phyloP scores from a whole-genome alignment of 1,140 invertebrate species.

The Reticulitermes speratus region DNA sequence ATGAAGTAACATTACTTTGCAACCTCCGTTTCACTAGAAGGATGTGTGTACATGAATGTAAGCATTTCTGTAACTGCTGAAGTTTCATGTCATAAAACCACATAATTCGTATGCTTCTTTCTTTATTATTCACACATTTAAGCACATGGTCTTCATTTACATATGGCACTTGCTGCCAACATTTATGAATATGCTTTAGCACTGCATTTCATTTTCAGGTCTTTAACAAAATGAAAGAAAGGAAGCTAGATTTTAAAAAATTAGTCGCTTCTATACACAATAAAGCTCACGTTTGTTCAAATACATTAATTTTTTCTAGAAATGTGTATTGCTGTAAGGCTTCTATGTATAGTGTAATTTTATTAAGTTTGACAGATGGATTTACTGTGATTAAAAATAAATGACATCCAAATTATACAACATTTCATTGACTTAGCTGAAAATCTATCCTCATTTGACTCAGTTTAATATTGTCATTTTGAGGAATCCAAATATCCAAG shows the following conservation, averaged over 20 bases:
- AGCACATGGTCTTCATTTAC: not conserved
- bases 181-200: not conserved
- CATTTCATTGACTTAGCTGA: too few relatives aligned
- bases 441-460: too few relatives aligned
- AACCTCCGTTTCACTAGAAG: not conserved
- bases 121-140: not conserved
- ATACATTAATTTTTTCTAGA: not conserved
- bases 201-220: not conserved
- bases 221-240: not conserved
- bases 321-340: not conserved
- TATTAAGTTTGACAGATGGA: not conserved
- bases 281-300: not conserved
- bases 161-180: not conserved
- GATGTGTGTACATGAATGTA: not conserved
- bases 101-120: not conserved
- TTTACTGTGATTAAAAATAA: not conserved
- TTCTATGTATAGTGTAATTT: not conserved
- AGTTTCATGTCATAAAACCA: not conserved
- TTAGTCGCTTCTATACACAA: not conserved
- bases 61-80: not conserved
- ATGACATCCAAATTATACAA: not conserved
- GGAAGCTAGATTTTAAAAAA: not conserved
- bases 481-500: too few relatives aligned
- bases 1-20: not conserved
- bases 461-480: too few relatives aligned